Evolutionary conservation across 2,888 invertebrate species (phyloP), one percentile per base, ranked within the genome.

Genomic region (Heliconius ethilla): DNA sequence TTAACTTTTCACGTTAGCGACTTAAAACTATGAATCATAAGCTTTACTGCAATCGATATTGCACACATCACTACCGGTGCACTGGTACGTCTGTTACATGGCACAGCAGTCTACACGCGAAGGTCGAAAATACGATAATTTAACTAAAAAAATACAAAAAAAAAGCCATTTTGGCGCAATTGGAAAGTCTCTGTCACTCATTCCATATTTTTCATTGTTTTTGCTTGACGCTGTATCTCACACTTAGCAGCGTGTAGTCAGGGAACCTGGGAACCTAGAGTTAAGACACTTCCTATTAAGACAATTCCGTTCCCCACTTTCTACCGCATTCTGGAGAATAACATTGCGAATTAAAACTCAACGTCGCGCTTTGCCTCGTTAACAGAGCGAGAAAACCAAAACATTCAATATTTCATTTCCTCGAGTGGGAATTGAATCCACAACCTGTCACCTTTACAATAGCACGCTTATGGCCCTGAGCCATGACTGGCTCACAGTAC

Each of bases 11-110:
- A n/a, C n/a, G 59, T 33, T 33, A 33, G 55, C 72, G n/a, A 59
- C 33, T 72, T 55, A 55, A 59, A 25, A 15, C n/a, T 9, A 72
- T 72, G 59, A 72, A 72, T 72, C 59, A 59, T 72, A 72, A 59
- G 51, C 15, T 59, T 72, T 27, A 72, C 33, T 33, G 59, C 59
- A 59, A 72, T 72, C 37, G 59, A 72, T 72, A 40, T 18, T 15
- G 69, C 25, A 37, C 25, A 37, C 69, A 45, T 40, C 22, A 9
- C n/a, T 25, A 45, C 40, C 40, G 59, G 72, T 72, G 55, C 70
- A 70, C 18, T 72, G 72, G n/a, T 59, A 72, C 55, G 33, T 72
- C 22, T n/a, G 45, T 33, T 59, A 72, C 33, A 37, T 15, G n/a
- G 59, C n/a, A 59, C n/a, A 59, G 22, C 10, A 33, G 25, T 59